Conservation (phyloP, 2,888 invertebrate genomes). For the Microdon myrmicae region DNA sequence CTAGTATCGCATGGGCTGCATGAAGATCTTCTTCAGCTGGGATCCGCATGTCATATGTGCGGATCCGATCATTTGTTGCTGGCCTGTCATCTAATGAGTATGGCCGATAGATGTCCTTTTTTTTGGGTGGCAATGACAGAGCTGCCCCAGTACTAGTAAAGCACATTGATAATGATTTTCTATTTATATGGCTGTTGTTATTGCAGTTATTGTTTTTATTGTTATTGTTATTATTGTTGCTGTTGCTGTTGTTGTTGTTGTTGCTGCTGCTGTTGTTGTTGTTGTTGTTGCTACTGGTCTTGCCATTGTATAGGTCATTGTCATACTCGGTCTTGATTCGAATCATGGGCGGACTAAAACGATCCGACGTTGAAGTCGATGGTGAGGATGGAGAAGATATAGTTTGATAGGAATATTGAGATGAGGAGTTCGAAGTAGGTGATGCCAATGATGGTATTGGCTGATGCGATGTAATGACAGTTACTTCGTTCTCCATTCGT, state of each 20-base stretch:
- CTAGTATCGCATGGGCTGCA: conserved; percentile 89
- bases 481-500: conserved; percentile 72
- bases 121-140: conserved; percentile 86
- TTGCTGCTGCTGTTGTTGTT: conserved; percentile 5
- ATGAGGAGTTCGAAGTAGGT: conserved; percentile 58
- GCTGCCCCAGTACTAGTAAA: conserved; percentile 88
- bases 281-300: conserved; percentile 11
- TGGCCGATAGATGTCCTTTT: conserved; percentile 90
- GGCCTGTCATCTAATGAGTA: conserved; percentile 82
- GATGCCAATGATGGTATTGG: conserved; percentile 64
- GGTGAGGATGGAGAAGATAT: conserved; percentile 58
- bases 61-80: conserved; percentile 60
- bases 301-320: conserved; percentile 34
- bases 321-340: conserved; percentile 62
- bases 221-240: conserved; percentile 27
- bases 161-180: conserved; percentile 83
- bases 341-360: conserved; percentile 62
- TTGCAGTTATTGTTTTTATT: conserved; percentile 27
- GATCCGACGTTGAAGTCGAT: conserved; percentile 65
- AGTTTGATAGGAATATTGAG: conserved; percentile 62
- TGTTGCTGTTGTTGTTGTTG: too few relatives aligned
- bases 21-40: conserved; percentile 85
- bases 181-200: conserved; percentile 23
- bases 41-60: conserved; percentile 70
- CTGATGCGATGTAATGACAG: conserved; percentile 65